Conservation (phyloP, 2,797 vertebrate species). For the Apodemus agrarius region DNA sequence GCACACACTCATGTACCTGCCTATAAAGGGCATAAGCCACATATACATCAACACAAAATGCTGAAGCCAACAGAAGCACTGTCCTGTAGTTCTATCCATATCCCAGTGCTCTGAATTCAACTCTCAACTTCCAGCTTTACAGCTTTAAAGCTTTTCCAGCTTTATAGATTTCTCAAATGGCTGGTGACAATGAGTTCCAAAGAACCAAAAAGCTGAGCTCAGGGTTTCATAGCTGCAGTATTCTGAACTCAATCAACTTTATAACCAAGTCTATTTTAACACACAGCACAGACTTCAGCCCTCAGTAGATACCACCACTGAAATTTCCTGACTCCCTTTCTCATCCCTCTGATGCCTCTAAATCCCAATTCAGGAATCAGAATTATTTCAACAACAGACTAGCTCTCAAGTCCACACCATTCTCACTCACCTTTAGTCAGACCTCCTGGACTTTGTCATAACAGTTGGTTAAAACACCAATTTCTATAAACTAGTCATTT, state of each 20-base stretch:
- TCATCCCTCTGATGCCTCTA: background rate
- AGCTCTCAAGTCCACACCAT: background rate
- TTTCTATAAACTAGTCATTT: background rate
- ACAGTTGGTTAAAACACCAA: background rate
- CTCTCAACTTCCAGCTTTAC: background rate
- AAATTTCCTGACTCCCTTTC: background rate
- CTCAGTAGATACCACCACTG: background rate
- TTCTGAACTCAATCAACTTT: slow-evolving; percentile 1
- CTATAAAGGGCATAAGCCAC: background rate
- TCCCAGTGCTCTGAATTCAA: background rate
- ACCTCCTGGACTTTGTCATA: background rate
- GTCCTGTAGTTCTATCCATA: background rate
- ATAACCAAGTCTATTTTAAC: background rate
- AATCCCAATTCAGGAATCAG: background rate
- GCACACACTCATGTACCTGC: background rate
- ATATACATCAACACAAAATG: background rate
- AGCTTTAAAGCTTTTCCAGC: background rate
- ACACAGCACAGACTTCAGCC: background rate
- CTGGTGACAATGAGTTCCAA: background rate
- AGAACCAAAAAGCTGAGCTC: background rate
- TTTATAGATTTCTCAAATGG: background rate
- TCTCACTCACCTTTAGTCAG: background rate
- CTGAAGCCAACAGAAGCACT: background rate
- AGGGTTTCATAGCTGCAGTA: background rate
- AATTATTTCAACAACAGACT: slow-evolving; percentile 30